Conservation (phyloP, 2,888 invertebrate genomes). For the Mythimna pallens region DNA sequence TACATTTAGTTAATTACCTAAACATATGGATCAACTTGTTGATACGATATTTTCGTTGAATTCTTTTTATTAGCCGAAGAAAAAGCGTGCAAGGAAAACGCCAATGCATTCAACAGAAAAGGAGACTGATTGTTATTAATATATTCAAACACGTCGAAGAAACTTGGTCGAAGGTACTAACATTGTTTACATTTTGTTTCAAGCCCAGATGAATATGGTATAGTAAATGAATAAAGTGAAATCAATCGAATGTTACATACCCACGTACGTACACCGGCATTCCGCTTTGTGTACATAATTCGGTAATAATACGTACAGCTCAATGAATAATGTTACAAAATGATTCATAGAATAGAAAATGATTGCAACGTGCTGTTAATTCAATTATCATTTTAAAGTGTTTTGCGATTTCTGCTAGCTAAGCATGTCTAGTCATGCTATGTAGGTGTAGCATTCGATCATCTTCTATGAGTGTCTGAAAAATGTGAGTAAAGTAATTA, state of each 20-base stretch:
- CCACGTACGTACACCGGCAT: background rate
- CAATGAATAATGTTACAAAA: constrained; percentile 26
- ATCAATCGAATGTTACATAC: background rate
- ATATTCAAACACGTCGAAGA: no score
- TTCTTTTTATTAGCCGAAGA: no score
- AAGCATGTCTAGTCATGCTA: constrained; percentile 34
- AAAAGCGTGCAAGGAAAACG: no score
- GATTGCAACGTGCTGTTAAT: constrained; percentile 58
- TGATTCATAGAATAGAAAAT: constrained; percentile 59
- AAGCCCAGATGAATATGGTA: no score
- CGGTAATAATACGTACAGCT: constrained; percentile 11
- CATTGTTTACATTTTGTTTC: no score
- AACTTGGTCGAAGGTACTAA: no score
- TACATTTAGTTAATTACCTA: no score
- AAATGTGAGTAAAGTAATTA: background rate
- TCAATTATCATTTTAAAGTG: constrained; percentile 56
- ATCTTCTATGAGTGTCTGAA: background rate
- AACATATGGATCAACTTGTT: no score
- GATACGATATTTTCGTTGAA: no score
- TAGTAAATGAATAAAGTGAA: constrained; percentile 1
- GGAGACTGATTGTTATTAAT: no score
- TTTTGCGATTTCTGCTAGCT: constrained; percentile 30
- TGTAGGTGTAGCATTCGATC: constrained; percentile 14
- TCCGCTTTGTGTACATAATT: constrained; percentile 11
- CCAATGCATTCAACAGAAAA: no score